Conservation (phyloP, 1,140 invertebrate genomes). For the Pentalonia nigronervosa region DNA sequence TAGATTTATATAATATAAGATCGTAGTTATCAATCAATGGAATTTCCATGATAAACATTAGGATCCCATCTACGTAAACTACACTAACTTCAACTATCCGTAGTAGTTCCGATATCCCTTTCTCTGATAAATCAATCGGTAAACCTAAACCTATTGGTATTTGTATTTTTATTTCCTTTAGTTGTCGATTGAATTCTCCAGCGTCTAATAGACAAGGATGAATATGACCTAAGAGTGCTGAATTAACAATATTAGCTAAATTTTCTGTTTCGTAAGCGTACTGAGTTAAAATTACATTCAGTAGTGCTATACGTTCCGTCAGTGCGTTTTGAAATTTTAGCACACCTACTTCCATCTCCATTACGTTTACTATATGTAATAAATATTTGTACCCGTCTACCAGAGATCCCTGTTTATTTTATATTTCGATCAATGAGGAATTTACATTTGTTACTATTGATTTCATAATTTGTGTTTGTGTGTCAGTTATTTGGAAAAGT, state of each 20-base stretch:
- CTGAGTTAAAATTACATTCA: not conserved
- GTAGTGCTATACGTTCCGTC: not conserved
- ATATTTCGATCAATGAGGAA: not conserved
- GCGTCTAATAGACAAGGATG: not conserved
- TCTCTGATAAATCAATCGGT: not conserved
- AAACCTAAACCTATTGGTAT: not conserved
- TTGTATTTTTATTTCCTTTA: not conserved
- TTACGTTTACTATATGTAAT: not conserved
- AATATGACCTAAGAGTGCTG: not conserved
- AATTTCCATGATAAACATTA: not conserved
- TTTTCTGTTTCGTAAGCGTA: not conserved
- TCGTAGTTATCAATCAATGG: not conserved
- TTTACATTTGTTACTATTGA: not conserved
- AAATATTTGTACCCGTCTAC: not conserved
- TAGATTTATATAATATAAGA: not conserved
- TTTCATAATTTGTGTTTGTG: not conserved
- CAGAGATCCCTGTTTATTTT: not conserved
- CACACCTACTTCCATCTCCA: not conserved
- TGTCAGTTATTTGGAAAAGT: not conserved
- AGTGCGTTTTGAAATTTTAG: not conserved
- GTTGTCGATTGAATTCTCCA: not conserved
- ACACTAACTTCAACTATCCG: not conserved
- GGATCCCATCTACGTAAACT: not conserved
- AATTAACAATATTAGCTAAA: not conserved
- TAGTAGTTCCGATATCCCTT: not conserved